Percentiles rank a stretch among this genome's conserved stretches.
phyloP scores from a whole-genome alignment of 2,888 invertebrate species.

The Mythimna lalbum region DNA sequence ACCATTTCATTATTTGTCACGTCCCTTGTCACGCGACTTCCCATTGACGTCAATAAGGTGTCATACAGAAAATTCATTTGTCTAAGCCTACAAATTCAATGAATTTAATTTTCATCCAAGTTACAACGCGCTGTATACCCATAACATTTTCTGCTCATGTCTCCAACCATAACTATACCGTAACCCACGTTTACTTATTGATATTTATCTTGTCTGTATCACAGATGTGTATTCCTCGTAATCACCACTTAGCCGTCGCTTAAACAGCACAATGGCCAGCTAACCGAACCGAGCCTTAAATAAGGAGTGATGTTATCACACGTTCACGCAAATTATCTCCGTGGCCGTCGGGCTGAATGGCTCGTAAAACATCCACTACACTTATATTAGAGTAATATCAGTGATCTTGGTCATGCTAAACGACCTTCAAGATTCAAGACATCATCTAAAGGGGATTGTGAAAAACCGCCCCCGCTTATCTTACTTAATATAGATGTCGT shows the following conservation, averaged over 20 bases:
- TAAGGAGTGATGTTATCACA: constrained; percentile 82
- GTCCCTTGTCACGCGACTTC: too few species aligned
- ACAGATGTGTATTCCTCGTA: constrained; percentile 63
- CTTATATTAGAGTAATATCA: constrained; percentile 83
- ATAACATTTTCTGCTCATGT: constrained; percentile 20
- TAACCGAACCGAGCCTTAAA: constrained; percentile 69
- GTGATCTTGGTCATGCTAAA: constrained; percentile 82
- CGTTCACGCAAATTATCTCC: constrained; percentile 83
- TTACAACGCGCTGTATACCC: constrained; percentile 11
- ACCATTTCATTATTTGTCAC: too few species aligned
- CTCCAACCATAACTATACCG: constrained; percentile 30
- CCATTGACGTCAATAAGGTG: too few species aligned
- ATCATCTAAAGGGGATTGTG: constrained; percentile 68
- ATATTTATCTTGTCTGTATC: constrained; percentile 57
- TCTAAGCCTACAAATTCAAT: constrained; percentile 1
- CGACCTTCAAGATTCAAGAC: constrained; percentile 74
- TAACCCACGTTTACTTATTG: constrained; percentile 56
- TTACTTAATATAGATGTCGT: constrained; percentile 73
- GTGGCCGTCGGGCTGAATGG: constrained; percentile 72
- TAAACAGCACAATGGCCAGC: constrained; percentile 75
- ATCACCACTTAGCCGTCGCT: constrained; percentile 76
- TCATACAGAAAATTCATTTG: too few species aligned
- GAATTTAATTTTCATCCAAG: background rate
- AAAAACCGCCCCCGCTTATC: constrained; percentile 68
- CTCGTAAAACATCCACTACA: constrained; percentile 82